Evolutionary conservation across 1,140 invertebrate genomes (phyloP).

Genomic region (Oncopeltus fasciatus): DNA sequence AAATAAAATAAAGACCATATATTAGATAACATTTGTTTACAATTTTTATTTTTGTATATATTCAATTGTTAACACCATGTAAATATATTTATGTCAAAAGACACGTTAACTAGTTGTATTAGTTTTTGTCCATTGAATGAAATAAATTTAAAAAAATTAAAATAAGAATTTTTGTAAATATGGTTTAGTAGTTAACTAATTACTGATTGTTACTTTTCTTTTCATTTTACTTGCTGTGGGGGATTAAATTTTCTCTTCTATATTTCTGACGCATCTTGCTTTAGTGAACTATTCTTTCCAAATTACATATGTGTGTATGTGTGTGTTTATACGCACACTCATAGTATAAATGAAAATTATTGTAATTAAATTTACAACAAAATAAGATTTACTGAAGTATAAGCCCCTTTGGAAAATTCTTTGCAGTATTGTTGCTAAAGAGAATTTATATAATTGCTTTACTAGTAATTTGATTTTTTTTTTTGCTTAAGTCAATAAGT

Average conservation of each 20-base stretch:
- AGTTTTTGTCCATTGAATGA: conserved; percentile 3
- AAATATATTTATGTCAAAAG: conserved; percentile 16
- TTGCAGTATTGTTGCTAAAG: too few species aligned
- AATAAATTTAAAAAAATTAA: neutral
- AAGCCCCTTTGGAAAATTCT: too few species aligned
- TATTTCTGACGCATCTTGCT: too few species aligned
- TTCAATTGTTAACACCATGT: conserved; percentile 14
- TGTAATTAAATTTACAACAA: too few species aligned
- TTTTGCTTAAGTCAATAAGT: too few species aligned
- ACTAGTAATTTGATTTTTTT: too few species aligned
- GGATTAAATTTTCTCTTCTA: neutral
- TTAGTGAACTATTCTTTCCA: too few species aligned
- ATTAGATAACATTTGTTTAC: conserved; percentile 14
- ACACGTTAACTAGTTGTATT: conserved; percentile 14
- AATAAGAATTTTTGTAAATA: conserved; percentile 6
- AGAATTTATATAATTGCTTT: too few species aligned
- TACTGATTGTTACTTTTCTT: conserved; percentile 4
- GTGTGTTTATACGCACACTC: too few species aligned
- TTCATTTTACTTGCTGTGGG: neutral
- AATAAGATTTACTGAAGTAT: too few species aligned
- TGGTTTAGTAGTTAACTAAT: conserved; percentile 1
- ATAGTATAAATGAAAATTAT: too few species aligned
- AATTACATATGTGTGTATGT: too few species aligned
- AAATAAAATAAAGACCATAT: conserved; percentile 7
- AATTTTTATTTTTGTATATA: conserved; percentile 12